Conservation (phyloP, 2,113 vertebrate species). For the Speoplatyrhinus poulsoni region DNA sequence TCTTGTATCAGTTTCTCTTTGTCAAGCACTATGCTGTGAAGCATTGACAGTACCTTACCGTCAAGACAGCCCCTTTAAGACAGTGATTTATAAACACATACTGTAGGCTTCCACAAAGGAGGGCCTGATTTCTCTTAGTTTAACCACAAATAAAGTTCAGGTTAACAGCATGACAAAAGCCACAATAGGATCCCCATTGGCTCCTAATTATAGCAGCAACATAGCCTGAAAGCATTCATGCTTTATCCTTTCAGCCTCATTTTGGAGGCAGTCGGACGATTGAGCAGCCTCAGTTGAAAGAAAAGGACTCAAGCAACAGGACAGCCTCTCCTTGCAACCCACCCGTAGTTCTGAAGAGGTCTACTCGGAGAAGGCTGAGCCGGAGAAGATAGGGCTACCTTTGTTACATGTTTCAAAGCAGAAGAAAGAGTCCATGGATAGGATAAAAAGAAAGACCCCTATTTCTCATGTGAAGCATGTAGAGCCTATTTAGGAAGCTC, state of each 20-base stretch:
- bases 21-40: constrained; percentile 33
- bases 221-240: constrained; percentile 19
- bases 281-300: constrained; percentile 38
- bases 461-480: constrained; percentile 48
- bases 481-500: constrained; percentile 54
- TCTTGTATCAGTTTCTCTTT: constrained; percentile 43
- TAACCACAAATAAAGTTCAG: background rate
- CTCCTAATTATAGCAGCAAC: constrained; percentile 20
- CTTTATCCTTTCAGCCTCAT: constrained; percentile 33
- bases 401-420: constrained; percentile 57
- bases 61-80: background rate
- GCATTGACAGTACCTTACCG: background rate
- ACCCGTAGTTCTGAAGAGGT: constrained; percentile 58
- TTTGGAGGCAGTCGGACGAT: constrained; percentile 30
- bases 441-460: constrained; percentile 35
- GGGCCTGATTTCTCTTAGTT: background rate
- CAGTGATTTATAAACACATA: background rate
- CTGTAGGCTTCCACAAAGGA: constrained; percentile 13
- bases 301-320: constrained; percentile 58
- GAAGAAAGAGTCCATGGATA: constrained; percentile 56
- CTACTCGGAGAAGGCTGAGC: constrained; percentile 45
- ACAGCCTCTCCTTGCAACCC: constrained; percentile 50
- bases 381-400: constrained; percentile 65
- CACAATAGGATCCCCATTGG: constrained; percentile 20
- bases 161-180: constrained; percentile 10